Evolutionary conservation across 2,113 vertebrate genomes (phyloP).

Genomic region (Corvus hawaiiensis): DNA sequence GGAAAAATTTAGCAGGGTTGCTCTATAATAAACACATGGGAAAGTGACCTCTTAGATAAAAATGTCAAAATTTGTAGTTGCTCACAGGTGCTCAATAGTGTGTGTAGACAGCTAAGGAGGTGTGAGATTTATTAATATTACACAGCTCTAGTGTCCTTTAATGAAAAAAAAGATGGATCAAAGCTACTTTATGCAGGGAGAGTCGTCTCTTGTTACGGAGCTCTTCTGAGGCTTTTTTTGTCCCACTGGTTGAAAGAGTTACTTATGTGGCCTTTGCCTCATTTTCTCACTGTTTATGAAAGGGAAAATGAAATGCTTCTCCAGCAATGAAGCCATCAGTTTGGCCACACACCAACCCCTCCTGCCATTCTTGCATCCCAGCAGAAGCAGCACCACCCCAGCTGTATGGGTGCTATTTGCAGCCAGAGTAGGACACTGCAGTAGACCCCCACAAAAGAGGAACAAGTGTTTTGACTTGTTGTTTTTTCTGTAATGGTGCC

Average conservation of each 20-base stretch:
- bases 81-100: neutral
- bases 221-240: neutral
- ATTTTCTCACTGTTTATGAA: neutral
- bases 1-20: neutral
- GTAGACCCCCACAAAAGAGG: neutral
- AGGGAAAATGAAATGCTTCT: neutral
- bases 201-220: neutral
- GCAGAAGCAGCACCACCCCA: neutral
- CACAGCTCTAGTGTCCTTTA: neutral
- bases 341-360: neutral
- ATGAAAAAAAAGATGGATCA: neutral
- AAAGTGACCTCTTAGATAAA: neutral
- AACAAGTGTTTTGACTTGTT: neutral
- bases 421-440: neutral
- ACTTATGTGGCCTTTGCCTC: neutral
- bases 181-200: neutral
- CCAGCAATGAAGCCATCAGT: neutral
- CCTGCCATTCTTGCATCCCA: neutral
- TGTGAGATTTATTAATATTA: neutral
- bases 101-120: neutral
- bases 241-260: neutral
- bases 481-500: constrained; percentile 1
- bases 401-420: rapidly evolving
- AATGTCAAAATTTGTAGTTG: neutral
- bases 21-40: neutral